phyloP scores from a whole-genome alignment of 2,113 vertebrate genomes.

The Amphiprion percula region DNA sequence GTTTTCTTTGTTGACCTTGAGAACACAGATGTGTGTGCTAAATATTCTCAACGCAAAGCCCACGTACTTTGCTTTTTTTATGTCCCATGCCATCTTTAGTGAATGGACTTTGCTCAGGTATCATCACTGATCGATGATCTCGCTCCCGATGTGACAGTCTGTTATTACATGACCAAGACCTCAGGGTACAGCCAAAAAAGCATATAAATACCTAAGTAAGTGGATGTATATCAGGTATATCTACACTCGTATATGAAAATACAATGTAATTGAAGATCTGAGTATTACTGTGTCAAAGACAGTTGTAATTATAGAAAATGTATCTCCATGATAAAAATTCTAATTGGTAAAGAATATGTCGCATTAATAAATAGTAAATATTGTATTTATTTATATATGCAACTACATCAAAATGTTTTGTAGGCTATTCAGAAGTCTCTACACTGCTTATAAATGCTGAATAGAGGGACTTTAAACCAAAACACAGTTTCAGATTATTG shows the following conservation, averaged over 20 bases:
- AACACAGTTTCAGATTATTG: neutral
- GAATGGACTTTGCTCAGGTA: neutral
- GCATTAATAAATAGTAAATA: too few species aligned
- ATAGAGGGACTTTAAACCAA: neutral
- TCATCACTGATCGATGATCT: constrained; percentile 3
- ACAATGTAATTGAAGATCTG: too few species aligned
- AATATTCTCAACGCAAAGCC: constrained; percentile 16
- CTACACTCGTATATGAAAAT: too few species aligned
- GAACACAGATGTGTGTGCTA: neutral
- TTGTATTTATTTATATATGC: too few species aligned
- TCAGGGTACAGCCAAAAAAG: neutral
- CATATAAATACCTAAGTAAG: neutral
- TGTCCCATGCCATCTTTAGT: neutral
- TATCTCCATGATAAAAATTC: too few species aligned
- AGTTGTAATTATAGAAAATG: too few species aligned
- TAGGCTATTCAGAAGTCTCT: too few species aligned
- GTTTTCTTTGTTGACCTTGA: constrained; percentile 20
- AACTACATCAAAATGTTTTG: too few species aligned
- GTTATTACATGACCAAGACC: constrained; percentile 11
- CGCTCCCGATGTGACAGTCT: neutral
- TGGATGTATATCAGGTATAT: neutral
- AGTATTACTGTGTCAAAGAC: too few species aligned
- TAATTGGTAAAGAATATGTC: too few species aligned
- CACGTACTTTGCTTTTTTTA: neutral
- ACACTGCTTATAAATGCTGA: too few species aligned